Evolutionary conservation across 64 coral and sea anemone species (phyloP), one percentile per base, ranked within the genome.

Genomic region (Anthopleura sola): DNA sequence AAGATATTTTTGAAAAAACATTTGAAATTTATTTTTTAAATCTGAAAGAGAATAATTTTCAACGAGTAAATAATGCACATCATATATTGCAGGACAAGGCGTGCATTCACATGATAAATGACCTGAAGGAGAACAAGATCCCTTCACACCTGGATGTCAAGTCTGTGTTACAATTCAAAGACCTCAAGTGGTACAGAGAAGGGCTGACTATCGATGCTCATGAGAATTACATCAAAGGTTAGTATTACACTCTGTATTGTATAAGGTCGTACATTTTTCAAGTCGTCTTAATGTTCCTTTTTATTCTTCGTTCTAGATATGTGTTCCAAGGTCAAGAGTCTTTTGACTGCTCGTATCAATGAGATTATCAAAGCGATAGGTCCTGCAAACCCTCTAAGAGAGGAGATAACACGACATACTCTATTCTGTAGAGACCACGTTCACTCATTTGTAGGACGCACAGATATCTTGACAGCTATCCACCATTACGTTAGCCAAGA

Each of bases 391-490:
- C 88, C 88, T 82, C 33, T 85, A 28, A 90, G 69, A 57, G 88
- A 90, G 55, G 88, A 90, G 37, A 55, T 90, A 82, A 85, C 75
- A 20, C 88, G 88, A 37, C 88, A 90, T 50, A 75, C 88, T 16
- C 48, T 90, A 17, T 90, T 90, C 51, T 90, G 88, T 46, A 64
- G 88, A 24, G 88, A 90, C 7, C 82, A 79, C 33, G 75, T 82
- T 1, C 88, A 60, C 24, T 77, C 82, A 24, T 90, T 90, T 14
- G 46, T 85, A 39, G 88, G 88, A 18, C 75, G 88, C n/a, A 51
- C 32, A 32, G 69, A 90, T 17, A 79, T 90, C 75, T 78, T 90
- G 49, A 10, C 38, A 33, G 49, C 32, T 20, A 62, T 85, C 68
- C 74, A 85, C 37, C 57, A 78, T 16, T 90, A 90, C 51, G 37